These are phyloP conservation scores for Aselliscus stoliczkanus DNA, from an alignment of 2,797 vertebrate genomes.

Conservation along the genomic window DNA sequence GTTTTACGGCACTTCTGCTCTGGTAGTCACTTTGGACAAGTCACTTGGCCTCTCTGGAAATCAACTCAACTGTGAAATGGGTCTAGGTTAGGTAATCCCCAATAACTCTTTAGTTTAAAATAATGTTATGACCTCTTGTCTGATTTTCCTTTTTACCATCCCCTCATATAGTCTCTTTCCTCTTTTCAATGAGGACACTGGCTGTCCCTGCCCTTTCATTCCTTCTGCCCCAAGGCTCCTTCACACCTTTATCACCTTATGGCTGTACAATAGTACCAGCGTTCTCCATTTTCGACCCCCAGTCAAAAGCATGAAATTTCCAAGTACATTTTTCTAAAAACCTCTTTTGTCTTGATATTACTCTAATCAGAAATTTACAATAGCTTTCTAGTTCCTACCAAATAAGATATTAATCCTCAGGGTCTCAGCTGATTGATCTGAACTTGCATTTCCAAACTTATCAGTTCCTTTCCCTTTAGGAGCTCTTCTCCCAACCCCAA, in stretches of 20 bases:
- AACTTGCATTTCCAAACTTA: neutral
- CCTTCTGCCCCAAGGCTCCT: neutral
- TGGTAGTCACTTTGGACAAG: neutral
- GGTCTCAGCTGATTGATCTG: neutral
- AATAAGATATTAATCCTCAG: neutral
- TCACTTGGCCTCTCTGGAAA: neutral
- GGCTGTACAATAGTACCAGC: neutral
- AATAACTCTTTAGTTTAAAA: neutral
- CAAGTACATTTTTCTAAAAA: neutral
- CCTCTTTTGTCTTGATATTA: neutral
- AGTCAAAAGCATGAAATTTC: neutral
- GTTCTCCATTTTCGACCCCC: neutral
- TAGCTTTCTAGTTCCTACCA: neutral
- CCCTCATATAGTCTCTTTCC: neutral
- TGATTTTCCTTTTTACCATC: neutral
- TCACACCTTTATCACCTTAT: neutral
- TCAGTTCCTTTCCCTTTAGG: neutral
- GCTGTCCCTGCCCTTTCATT: neutral
- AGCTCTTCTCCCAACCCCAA: neutral
- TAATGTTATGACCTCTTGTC: neutral
- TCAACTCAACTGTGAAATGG: neutral
- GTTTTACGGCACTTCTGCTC: neutral
- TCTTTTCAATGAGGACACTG: neutral
- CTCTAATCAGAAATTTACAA: neutral
- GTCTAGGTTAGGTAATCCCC: neutral